These are phyloP conservation scores for Formica aserva DNA, from an alignment of 2,888 invertebrate genomes.

Conservation along the genomic window DNA sequence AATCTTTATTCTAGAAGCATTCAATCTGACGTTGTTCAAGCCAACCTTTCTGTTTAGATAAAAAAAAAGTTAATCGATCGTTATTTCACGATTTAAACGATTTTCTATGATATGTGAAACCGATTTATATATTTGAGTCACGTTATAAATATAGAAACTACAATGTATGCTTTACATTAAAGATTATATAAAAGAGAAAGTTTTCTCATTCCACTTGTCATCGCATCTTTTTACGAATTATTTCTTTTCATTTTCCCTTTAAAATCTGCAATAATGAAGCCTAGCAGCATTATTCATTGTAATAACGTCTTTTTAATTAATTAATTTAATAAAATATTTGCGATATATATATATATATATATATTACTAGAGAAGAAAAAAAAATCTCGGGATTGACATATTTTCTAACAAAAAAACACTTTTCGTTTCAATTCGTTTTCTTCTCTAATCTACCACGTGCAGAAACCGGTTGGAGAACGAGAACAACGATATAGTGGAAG, in stretches of 20 bases:
- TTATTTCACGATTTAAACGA: not conserved
- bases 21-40: not conserved
- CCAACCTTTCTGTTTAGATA: not conserved
- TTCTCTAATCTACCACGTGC: not conserved
- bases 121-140: not conserved
- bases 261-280: not conserved
- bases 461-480: not conserved
- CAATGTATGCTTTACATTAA: not conserved
- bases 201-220: not conserved
- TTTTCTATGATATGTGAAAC: not conserved
- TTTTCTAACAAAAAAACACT: not conserved
- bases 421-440: not conserved
- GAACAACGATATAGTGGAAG: not conserved
- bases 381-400: not conserved
- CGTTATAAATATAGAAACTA: not conserved
- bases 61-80: not conserved
- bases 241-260: conserved; percentile 17
- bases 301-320: conserved; percentile 11
- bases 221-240: conserved; percentile 1
- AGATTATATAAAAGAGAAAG: conserved; percentile 32
- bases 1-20: not conserved
- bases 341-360: not conserved
- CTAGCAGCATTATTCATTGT: not conserved
- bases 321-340: not conserved
- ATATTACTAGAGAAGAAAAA: not conserved